Evolutionary conservation across 1,140 invertebrate species (phyloP).

Genomic region (Lysiphlebus fabarum): DNA sequence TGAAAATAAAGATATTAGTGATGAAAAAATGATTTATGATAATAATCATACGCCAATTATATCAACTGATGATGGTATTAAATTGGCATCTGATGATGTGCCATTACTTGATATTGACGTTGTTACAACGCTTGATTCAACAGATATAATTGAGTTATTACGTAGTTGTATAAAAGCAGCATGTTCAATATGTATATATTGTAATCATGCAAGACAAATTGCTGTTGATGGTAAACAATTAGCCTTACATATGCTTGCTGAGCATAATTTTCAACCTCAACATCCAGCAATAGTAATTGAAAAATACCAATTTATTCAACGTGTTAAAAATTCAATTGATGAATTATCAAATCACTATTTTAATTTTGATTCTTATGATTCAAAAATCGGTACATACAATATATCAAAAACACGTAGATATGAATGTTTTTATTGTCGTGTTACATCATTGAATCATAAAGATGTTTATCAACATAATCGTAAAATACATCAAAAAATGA

Average conservation of each 20-base stretch:
- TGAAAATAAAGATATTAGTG: too few relatives aligned
- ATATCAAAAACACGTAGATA: constrained; percentile 60
- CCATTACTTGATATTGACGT: constrained; percentile 69
- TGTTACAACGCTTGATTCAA: constrained; percentile 69
- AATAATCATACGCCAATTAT: background rate
- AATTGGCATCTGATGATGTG: constrained; percentile 62
- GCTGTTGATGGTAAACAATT: constrained; percentile 78
- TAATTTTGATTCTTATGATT: constrained; percentile 69
- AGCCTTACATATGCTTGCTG: constrained; percentile 70
- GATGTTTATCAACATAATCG: constrained; percentile 80
- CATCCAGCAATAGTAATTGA: constrained; percentile 51
- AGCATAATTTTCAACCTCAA: constrained; percentile 71
- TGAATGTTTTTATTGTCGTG: constrained; percentile 81
- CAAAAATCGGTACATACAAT: constrained; percentile 55
- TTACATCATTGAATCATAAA: constrained; percentile 70
- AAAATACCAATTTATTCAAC: constrained; percentile 63
- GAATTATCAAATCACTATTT: constrained; percentile 64
- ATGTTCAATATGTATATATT: constrained; percentile 71
- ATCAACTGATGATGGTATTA: constrained; percentile 36
- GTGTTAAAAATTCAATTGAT: constrained; percentile 64
- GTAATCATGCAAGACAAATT: constrained; percentile 77
- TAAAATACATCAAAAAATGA: constrained; percentile 78
- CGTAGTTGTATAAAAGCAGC: constrained; percentile 70
- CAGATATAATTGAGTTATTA: constrained; percentile 67
- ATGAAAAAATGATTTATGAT: background rate